Base-by-base conservation (phyloP, 2,113 vertebrate species). In the Mesitornis unicolor region DNA sequence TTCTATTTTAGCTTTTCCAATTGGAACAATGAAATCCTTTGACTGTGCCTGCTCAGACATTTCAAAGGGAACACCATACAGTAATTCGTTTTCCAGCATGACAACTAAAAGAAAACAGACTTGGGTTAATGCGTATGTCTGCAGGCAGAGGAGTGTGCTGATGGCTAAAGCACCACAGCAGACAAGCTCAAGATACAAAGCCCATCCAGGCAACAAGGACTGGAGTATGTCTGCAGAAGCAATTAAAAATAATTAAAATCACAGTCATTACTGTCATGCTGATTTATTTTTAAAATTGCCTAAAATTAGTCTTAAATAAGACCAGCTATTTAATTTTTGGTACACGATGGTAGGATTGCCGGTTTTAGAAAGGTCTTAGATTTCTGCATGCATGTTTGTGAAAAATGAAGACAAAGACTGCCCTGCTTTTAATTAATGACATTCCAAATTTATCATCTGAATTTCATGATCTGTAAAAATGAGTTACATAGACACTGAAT, bases 1-100 rank as follows among this genome's bases (percentile, higher is more conserved):
- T 98, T 99, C 99, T 35, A 99, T 47, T 97, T 99, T 99, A 91
- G 99, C 99, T 98, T 99, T 99, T 95, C 99, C 99, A 87, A 99
- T 99, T 56, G 99, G 99, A 97, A 99, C 29, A 79, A 98, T 53
- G 57, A 99, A 99, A 82, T 99, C 99, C 98, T 99, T 99, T 65
- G 99, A 99, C 90, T 98, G 98, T 7, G 98, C 96, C 93, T 99
- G 98, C 42, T 99, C 98, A 3, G 99, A 98, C 97, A 99, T 92
- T 96, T 99, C 99, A 92, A 99, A 99, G 70, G 99, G 98, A 96
- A 99, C 99, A 19, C 99, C 98, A 18, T 99, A 99, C 97, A 99
- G 97, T 87, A 99, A 83, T 97, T 99, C 99, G 57, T 98, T 99
- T 98, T 99, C 99, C 98, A 99, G 97, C 92, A 99, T 79, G 69